Percentiles rank a stretch among this genome's conserved stretches.
Evolutionary conservation across 2,797 vertebrate genomes (phyloP).

Genomic region (Rhinogobio ventralis): DNA sequence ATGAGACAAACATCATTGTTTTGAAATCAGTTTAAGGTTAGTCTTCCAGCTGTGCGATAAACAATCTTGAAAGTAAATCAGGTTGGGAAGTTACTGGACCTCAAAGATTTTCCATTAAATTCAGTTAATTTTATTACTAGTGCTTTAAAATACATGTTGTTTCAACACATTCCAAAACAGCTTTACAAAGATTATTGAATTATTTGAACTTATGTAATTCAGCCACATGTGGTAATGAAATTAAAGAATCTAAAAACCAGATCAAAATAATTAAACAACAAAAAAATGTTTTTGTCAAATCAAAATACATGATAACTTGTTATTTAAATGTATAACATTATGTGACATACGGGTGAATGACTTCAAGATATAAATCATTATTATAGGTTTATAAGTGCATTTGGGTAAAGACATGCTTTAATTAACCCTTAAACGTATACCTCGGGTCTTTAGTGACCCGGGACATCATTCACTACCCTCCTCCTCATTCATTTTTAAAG

Average conservation of each 20-base stretch:
- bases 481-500: no score
- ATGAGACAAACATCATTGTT: not conserved
- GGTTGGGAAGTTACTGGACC: constrained; percentile 2
- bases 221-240: not conserved
- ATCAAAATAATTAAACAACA: not conserved
- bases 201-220: not conserved
- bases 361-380: not conserved
- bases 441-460: no score
- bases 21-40: constrained; percentile 17
- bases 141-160: not conserved
- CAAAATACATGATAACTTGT: not conserved
- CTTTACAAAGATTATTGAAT: not conserved
- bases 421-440: no score
- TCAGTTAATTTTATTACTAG: not conserved
- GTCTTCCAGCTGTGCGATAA: constrained; percentile 3
- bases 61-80: constrained; percentile 1
- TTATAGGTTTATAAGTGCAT: not conserved
- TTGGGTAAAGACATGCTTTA: not conserved
- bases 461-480: no score
- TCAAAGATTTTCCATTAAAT: not conserved
- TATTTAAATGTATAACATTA: not conserved
- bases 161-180: not conserved
- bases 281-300: not conserved
- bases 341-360: not conserved
- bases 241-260: not conserved